Conservation (phyloP, 2,113 vertebrate species). For the Oryzias javanicus region DNA sequence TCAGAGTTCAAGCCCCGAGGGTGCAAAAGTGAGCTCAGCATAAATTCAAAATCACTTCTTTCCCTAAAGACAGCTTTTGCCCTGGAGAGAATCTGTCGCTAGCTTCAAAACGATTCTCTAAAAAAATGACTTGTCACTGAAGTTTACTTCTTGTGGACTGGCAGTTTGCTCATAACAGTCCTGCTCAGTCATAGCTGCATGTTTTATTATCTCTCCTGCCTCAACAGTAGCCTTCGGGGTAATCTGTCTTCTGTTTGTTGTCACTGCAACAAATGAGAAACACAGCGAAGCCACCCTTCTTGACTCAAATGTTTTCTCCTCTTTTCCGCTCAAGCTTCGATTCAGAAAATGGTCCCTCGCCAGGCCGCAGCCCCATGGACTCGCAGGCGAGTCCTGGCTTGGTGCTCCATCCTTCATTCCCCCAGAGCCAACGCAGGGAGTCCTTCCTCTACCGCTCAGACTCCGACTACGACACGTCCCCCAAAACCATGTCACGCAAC, state of each 20-base stretch:
- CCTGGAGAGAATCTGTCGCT: slow-evolving; percentile 9
- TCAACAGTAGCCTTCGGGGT: slow-evolving; percentile 1
- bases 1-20: slow-evolving; percentile 1
- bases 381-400: slow-evolving; percentile 90
- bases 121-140: slow-evolving; percentile 41
- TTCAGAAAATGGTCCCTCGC: slow-evolving; percentile 89
- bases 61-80: slow-evolving; percentile 17
- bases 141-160: slow-evolving; percentile 38
- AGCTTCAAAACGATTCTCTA: slow-evolving; percentile 24
- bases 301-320: slow-evolving; percentile 1
- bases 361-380: slow-evolving; percentile 89
- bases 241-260: not conserved
- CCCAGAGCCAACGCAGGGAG: slow-evolving; percentile 87
- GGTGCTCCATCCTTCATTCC: slow-evolving; percentile 85
- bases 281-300: not conserved
- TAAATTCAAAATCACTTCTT: slow-evolving; percentile 4
- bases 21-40: not conserved
- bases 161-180: slow-evolving; percentile 39
- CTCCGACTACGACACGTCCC: slow-evolving; percentile 92
- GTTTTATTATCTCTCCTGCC: slow-evolving; percentile 10
- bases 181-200: slow-evolving; percentile 31
- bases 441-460: slow-evolving; percentile 93
- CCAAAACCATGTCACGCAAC: slow-evolving; percentile 92
- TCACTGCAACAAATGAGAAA: not conserved
- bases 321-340: slow-evolving; percentile 78